These are phyloP conservation scores for Ooceraea biroi DNA, from an alignment of 1,140 invertebrate genomes.

Conservation along the genomic window DNA sequence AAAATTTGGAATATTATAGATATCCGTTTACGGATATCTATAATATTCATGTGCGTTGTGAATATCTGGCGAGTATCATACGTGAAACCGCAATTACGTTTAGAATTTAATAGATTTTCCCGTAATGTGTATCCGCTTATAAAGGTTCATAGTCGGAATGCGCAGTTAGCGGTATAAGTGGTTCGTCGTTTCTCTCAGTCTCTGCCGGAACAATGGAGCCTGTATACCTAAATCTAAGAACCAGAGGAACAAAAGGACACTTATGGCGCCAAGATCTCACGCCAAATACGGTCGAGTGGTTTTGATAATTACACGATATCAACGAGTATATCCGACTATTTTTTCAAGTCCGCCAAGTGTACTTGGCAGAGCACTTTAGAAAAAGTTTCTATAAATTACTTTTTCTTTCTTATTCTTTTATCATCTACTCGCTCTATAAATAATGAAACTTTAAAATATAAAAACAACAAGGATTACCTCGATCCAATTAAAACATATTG, in stretches of 20 bases:
- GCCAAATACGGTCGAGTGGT: not conserved
- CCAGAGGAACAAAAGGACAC: constrained; percentile 33
- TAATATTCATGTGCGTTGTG: constrained; percentile 46
- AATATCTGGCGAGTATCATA: constrained; percentile 49
- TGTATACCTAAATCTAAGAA: constrained; percentile 53
- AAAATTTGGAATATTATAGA: too few relatives aligned
- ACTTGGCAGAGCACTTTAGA: not conserved
- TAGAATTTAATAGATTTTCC: constrained; percentile 57
- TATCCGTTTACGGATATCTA: constrained; percentile 37
- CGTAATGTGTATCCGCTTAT: constrained; percentile 32
- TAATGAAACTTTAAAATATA: not conserved
- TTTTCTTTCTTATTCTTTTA: not conserved
- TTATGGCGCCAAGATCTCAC: not conserved
- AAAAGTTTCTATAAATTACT: not conserved
- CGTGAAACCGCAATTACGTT: constrained; percentile 45
- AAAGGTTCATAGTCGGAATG: constrained; percentile 46
- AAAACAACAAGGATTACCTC: not conserved
- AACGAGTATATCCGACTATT: not conserved
- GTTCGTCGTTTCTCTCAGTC: constrained; percentile 42
- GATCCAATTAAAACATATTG: too few relatives aligned
- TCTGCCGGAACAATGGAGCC: constrained; percentile 41
- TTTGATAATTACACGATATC: constrained; percentile 37
- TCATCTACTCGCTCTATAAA: not conserved
- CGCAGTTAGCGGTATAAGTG: constrained; percentile 45
- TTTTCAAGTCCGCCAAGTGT: not conserved